Conservation (phyloP, 2,113 vertebrate genomes). For the Cebus imitator region DNA sequence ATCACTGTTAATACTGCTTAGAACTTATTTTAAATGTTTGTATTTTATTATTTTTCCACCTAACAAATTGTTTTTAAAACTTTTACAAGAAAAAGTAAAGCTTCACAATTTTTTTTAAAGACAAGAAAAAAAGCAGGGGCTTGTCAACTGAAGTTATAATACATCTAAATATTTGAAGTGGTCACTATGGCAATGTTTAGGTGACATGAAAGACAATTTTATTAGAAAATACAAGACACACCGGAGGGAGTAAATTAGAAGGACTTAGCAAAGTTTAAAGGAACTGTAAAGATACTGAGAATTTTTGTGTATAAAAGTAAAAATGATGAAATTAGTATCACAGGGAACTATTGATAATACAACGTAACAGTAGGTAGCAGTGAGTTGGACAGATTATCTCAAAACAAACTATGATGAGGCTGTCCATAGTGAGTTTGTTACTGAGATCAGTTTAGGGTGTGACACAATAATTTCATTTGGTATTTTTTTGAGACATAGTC, state of each 20-base stretch:
- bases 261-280: not conserved
- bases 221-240: not conserved
- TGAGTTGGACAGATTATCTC: not conserved
- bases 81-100: not conserved
- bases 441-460: not conserved
- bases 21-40: not conserved
- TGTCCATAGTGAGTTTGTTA: not conserved
- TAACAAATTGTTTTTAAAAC: not conserved
- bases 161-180: not conserved
- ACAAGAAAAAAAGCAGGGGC: not conserved
- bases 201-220: not conserved
- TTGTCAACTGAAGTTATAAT: not conserved
- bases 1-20: not conserved
- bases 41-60: constrained; percentile 17
- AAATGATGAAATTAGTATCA: not conserved
- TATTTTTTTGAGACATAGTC: too few species aligned
- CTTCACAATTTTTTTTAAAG: not conserved
- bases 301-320: not conserved
- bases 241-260: not conserved
- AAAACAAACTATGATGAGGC: not conserved
- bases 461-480: not conserved
- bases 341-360: not conserved
- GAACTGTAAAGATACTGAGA: not conserved
- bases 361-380: not conserved
- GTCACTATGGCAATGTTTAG: not conserved